phyloP scores from a whole-genome alignment of 2,888 invertebrate species.

The Drosophila paracracens region DNA sequence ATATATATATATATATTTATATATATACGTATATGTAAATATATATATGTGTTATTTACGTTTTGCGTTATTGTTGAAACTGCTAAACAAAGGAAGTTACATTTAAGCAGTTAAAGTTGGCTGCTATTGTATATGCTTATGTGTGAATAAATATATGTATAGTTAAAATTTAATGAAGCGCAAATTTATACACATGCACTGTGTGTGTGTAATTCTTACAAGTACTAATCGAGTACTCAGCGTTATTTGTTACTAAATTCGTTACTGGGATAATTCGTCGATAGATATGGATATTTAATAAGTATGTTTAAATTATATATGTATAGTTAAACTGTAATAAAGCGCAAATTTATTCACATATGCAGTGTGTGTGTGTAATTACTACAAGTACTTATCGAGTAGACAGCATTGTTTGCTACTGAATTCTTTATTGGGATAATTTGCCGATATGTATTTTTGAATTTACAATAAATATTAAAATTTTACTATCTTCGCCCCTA shows the following conservation, averaged over 20 bases:
- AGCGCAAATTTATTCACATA: too few relatives aligned
- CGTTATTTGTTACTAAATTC: not conserved
- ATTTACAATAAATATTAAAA: not conserved
- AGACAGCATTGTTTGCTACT: too few relatives aligned
- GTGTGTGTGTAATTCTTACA: not conserved
- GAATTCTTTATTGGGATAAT: not conserved
- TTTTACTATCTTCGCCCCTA: not conserved
- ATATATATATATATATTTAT: not conserved
- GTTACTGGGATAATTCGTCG: not conserved
- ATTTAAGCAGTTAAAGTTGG: not conserved
- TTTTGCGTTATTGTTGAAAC: slow-evolving; percentile 4
- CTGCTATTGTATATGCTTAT: not conserved
- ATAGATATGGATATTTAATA: not conserved
- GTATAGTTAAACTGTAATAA: too few relatives aligned
- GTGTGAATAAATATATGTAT: not conserved
- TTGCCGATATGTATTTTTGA: not conserved
- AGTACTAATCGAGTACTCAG: not conserved
- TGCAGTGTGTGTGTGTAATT: too few relatives aligned
- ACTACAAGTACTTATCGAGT: too few relatives aligned
- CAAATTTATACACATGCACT: not conserved
- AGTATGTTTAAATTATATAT: not conserved
- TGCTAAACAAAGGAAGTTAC: not conserved
- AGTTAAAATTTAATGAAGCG: not conserved
- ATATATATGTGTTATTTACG: slow-evolving; percentile 13
- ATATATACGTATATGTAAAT: slow-evolving; percentile 3